These are phyloP conservation scores for human (Homo sapiens) DNA, from an alignment of 2,113 vertebrate species.

Conservation along the genomic window DNA sequence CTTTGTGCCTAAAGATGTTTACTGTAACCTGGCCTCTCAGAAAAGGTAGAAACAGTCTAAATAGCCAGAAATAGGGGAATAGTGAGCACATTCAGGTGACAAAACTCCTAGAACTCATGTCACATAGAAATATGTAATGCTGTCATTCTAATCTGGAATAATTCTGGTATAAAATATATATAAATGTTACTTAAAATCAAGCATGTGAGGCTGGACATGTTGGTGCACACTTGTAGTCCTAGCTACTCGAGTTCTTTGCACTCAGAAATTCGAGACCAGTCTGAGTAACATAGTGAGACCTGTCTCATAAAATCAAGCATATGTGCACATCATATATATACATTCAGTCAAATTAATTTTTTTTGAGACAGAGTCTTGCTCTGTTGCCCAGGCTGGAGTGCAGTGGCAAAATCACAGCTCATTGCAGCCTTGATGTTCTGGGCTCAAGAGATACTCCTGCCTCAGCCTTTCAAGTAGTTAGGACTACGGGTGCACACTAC, in stretches of 20 bases:
- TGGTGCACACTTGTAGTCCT: too few species aligned
- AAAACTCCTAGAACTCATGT: neutral
- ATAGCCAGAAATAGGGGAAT: neutral
- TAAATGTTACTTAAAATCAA: neutral
- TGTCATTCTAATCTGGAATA: slow-evolving; percentile 8
- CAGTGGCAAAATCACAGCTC: too few species aligned
- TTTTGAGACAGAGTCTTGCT: too few species aligned
- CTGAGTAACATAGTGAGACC: too few species aligned
- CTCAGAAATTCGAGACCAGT: too few species aligned
- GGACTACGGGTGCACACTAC: too few species aligned
- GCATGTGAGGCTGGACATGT: too few species aligned
- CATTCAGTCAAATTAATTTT: neutral
- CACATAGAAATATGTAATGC: neutral
- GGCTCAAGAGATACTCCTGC: too few species aligned
- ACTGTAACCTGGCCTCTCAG: neutral
- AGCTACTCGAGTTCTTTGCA: too few species aligned
- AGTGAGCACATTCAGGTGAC: neutral
- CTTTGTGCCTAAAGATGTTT: neutral
- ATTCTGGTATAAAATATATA: neutral
- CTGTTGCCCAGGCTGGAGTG: too few species aligned
- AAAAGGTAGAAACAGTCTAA: neutral
- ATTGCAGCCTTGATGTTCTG: too few species aligned
- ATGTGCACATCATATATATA: neutral
- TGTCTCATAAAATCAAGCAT: neutral
- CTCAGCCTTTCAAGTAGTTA: too few species aligned